These are phyloP conservation scores for Chlorops oryzae DNA, from an alignment of 1,140 invertebrate species.

Conservation along the genomic window DNA sequence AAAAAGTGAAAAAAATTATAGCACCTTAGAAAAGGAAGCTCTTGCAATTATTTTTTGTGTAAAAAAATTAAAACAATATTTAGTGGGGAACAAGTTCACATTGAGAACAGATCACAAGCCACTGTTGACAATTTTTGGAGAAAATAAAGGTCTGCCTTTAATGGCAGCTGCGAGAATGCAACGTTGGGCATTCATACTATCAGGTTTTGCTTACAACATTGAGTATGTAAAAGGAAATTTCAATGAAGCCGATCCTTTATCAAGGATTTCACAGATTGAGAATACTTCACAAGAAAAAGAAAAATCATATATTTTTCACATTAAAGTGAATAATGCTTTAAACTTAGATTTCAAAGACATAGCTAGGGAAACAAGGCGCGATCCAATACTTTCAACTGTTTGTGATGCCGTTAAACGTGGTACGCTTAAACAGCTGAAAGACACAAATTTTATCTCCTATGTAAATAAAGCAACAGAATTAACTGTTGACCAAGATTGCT, in stretches of 20 bases:
- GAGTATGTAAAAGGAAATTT: conserved; percentile 22
- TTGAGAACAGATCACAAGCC: conserved; percentile 52
- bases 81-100: conserved; percentile 52
- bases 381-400: conserved; percentile 14
- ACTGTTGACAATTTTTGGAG: conserved; percentile 46
- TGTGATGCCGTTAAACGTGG: conserved; percentile 9
- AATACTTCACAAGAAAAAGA: conserved; percentile 1
- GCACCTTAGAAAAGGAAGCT: conserved; percentile 53
- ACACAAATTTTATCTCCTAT: conserved; percentile 15
- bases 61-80: conserved; percentile 52
- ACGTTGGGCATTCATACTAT: conserved; percentile 39
- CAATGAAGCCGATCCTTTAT: conserved; percentile 14
- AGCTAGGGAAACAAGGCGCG: conserved; percentile 13
- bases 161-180: conserved; percentile 38
- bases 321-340: conserved; percentile 4
- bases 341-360: conserved; percentile 9
- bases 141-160: conserved; percentile 32
- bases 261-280: conserved; percentile 7
- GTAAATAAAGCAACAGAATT: conserved; percentile 18
- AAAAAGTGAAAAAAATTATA: conserved; percentile 48
- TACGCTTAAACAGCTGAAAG: not conserved
- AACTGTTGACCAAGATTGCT: conserved; percentile 20
- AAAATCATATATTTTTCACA: conserved; percentile 8
- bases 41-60: conserved; percentile 51
- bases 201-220: conserved; percentile 39